phyloP scores from a whole-genome alignment of 2,888 invertebrate genomes.

The Rhingia campestris region DNA sequence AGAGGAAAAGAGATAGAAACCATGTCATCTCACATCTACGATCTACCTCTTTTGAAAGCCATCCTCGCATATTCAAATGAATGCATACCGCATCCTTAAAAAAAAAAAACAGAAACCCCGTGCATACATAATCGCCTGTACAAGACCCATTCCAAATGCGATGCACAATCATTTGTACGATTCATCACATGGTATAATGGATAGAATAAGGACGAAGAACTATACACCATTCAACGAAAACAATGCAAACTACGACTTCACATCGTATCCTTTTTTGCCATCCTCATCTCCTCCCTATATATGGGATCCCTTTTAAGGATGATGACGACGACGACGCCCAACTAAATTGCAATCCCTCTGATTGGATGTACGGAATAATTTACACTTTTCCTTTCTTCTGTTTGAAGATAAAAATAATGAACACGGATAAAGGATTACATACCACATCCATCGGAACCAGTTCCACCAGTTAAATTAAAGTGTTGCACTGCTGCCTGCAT shows the following conservation, averaged over 20 bases:
- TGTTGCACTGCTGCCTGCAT: conserved; percentile 64
- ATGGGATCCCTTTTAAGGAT: background rate
- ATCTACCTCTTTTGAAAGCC: background rate
- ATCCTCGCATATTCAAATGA: conserved; percentile 45
- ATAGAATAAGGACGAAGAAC: conserved; percentile 73
- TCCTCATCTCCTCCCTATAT: background rate
- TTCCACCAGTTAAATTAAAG: conserved; percentile 81
- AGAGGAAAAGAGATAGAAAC: conserved; percentile 61
- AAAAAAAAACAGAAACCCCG: conserved; percentile 40
- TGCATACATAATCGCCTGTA: conserved; percentile 57
- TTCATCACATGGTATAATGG: conserved; percentile 72
- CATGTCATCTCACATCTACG: conserved; percentile 58
- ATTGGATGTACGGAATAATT: conserved; percentile 77
- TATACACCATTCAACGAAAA: conserved; percentile 55
- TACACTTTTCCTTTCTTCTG: conserved; percentile 74
- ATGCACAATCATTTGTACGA: conserved; percentile 70
- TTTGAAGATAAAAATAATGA: conserved; percentile 80
- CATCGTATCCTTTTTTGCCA: conserved; percentile 62
- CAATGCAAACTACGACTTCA: conserved; percentile 70
- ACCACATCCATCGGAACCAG: conserved; percentile 77
- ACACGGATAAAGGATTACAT: conserved; percentile 78
- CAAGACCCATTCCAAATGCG: conserved; percentile 41
- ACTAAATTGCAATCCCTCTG: conserved; percentile 82
- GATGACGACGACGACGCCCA: conserved; percentile 40
- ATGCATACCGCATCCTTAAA: conserved; percentile 54